phyloP scores from a whole-genome alignment of 2,888 invertebrate species.

The Oscheius sp. region DNA sequence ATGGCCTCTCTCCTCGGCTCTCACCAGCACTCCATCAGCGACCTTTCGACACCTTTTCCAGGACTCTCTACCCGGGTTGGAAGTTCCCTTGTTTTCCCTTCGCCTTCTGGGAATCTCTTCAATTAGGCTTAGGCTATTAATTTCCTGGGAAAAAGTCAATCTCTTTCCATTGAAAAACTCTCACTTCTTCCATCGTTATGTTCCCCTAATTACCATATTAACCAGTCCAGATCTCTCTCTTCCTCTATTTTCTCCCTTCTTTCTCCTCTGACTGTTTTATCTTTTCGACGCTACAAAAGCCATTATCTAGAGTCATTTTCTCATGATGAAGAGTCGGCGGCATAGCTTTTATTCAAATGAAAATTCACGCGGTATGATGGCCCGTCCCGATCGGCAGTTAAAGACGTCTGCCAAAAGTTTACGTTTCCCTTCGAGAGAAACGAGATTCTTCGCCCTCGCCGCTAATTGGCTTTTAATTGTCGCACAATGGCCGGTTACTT shows the following conservation, averaged over 20 bases:
- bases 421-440: neutral
- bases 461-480: conserved; percentile 30
- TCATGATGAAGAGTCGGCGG: neutral
- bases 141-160: neutral
- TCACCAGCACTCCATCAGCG: neutral
- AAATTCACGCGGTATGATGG: too few relatives aligned
- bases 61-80: too few relatives aligned
- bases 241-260: neutral
- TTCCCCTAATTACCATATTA: neutral
- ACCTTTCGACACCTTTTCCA: too few relatives aligned
- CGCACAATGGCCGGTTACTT: conserved; percentile 23
- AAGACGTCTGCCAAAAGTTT: neutral
- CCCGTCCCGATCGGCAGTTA: neutral
- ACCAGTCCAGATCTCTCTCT: neutral
- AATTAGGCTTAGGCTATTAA: neutral
- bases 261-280: neutral
- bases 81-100: neutral
- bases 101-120: neutral
- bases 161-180: neutral
- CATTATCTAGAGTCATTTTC: too few relatives aligned
- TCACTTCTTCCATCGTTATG: neutral
- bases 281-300: too few relatives aligned
- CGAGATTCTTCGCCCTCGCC: conserved; percentile 4
- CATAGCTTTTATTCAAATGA: too few relatives aligned
- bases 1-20: conserved; percentile 29